These are phyloP conservation scores for Pycnomerus fuliginosus DNA, from an alignment of 2,888 invertebrate species.

Conservation along the genomic window DNA sequence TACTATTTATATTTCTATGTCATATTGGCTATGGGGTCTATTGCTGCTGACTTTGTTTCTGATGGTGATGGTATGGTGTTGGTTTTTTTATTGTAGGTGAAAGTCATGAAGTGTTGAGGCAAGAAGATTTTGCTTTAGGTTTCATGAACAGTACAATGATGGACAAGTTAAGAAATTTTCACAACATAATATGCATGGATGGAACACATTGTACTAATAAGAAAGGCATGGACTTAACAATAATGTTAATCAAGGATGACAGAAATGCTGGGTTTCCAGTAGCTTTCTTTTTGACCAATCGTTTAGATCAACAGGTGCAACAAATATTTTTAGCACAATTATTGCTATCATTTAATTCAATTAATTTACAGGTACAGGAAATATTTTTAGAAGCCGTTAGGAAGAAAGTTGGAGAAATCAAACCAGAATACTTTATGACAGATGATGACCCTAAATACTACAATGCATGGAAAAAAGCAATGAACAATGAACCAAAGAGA, in stretches of 20 bases:
- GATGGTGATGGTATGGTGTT: too few species aligned
- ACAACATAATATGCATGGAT: conserved; percentile 21
- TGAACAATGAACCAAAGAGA: conserved; percentile 22
- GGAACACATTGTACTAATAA: conserved; percentile 25
- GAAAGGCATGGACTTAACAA: conserved; percentile 22
- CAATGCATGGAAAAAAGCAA: conserved; percentile 23
- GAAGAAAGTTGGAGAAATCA: conserved; percentile 17
- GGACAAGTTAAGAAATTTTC: conserved; percentile 18
- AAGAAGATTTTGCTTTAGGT: conserved; percentile 27
- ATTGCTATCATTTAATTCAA: too few species aligned
- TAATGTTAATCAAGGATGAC: conserved; percentile 23
- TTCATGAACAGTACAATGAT: conserved; percentile 25
- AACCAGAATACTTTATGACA: conserved; percentile 25
- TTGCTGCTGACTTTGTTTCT: too few species aligned
- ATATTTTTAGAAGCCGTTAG: conserved; percentile 26
- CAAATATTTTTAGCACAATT: conserved; percentile 29
- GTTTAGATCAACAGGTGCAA: conserved; percentile 25
- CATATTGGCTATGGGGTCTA: too few species aligned
- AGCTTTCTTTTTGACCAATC: conserved; percentile 25
- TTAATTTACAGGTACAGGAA: too few species aligned
- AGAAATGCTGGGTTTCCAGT: conserved; percentile 23
- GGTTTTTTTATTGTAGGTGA: too few species aligned
- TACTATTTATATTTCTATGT: too few species aligned
- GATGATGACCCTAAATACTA: conserved; percentile 28
- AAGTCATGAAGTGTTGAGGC: too few species aligned